A percentile compares a stretch with the other conserved stretches of the same genome.
Conservation (phyloP, 2,888 invertebrate species). For the Aporophyla lueneburgensis region DNA sequence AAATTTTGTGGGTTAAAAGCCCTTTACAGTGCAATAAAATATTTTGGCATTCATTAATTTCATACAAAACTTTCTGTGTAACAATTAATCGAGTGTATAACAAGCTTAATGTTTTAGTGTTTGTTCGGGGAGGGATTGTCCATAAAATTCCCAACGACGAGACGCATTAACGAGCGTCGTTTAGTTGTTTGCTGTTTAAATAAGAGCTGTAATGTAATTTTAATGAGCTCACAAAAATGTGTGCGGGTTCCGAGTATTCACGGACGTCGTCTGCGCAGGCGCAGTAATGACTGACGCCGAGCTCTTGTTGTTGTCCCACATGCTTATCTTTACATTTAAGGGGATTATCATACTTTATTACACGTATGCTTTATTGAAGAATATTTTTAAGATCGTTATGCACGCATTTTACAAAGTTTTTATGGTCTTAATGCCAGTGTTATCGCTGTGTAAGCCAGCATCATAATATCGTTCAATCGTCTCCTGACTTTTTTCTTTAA, state of each 20-base stretch:
- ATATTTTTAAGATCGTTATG: conserved; percentile 30
- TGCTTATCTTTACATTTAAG: conserved; percentile 56
- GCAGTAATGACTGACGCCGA: conserved; percentile 70
- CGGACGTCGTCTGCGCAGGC: conserved; percentile 66
- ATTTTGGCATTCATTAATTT: conserved; percentile 45
- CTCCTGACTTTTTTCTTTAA: conserved; percentile 16
- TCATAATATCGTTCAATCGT: conserved; percentile 6
- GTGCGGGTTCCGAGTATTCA: conserved; percentile 77
- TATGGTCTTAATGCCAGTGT: conserved; percentile 22
- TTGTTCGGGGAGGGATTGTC: conserved; percentile 78
- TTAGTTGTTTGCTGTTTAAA: conserved; percentile 90
- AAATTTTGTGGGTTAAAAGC: conserved; percentile 31
- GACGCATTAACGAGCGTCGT: conserved; percentile 88
- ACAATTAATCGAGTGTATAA: conserved; percentile 63
- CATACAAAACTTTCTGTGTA: conserved; percentile 48
- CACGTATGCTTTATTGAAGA: conserved; percentile 26
- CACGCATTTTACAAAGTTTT: conserved; percentile 12
- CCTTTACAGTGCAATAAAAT: conserved; percentile 43
- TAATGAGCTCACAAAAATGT: conserved; percentile 89
- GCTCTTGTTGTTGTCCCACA: conserved; percentile 49
- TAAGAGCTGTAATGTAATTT: conserved; percentile 89
- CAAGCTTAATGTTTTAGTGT: conserved; percentile 61
- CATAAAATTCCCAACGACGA: conserved; percentile 83
- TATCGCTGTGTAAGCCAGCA: conserved; percentile 16
- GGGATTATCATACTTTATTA: conserved; percentile 54